phyloP scores from a whole-genome alignment of 2,888 invertebrate species.

The Crematogaster levior region DNA sequence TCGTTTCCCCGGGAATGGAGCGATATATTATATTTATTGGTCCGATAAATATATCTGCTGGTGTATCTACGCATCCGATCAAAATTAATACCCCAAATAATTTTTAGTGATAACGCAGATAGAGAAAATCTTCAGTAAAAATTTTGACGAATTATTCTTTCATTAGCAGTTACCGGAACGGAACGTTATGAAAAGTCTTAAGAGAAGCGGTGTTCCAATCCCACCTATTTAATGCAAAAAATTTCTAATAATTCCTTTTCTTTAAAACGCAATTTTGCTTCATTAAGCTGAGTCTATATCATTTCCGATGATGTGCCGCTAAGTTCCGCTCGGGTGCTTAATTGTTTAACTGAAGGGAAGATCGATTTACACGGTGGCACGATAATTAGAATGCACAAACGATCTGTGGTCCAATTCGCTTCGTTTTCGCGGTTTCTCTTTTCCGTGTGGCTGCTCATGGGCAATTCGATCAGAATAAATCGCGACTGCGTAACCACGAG shows the following conservation, averaged over 20 bases:
- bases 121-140: background rate
- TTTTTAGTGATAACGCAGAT: background rate
- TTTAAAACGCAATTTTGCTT: background rate
- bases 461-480: slow-evolving; percentile 52
- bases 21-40: slow-evolving; percentile 20
- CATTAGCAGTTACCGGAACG: background rate
- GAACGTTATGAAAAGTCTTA: background rate
- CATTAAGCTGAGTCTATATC: background rate
- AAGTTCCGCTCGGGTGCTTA: background rate
- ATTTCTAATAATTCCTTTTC: background rate
- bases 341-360: slow-evolving; percentile 9
- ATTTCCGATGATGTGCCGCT: background rate
- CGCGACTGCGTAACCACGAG: slow-evolving; percentile 18
- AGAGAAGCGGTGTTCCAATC: background rate
- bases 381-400: slow-evolving; percentile 44
- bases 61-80: background rate
- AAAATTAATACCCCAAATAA: slow-evolving; percentile 18
- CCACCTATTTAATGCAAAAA: background rate
- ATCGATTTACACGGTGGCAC: background rate
- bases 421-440: background rate
- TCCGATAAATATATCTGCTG: slow-evolving; percentile 33
- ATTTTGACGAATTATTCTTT: background rate
- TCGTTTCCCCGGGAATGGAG: slow-evolving; percentile 14
- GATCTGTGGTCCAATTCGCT: background rate
- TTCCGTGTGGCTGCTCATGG: background rate